phyloP scores from a whole-genome alignment of 2,888 invertebrate species.

The Thera britannica region DNA sequence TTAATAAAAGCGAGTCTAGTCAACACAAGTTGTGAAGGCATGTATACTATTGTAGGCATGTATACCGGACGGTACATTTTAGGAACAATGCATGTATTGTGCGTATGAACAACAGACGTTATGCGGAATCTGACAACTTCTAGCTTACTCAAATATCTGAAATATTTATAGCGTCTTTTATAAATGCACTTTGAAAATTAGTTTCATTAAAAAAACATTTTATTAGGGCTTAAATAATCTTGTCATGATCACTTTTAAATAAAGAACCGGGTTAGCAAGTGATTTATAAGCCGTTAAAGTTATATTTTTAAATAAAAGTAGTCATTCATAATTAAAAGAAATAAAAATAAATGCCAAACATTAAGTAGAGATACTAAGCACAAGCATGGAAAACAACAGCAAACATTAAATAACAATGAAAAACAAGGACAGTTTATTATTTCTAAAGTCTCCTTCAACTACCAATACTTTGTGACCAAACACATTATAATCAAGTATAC shows the following conservation, averaged over 20 bases:
- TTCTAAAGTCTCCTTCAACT: background rate
- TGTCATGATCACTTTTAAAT: background rate
- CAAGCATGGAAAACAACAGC: no score
- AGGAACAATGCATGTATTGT: background rate
- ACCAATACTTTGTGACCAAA: background rate
- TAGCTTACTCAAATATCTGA: background rate
- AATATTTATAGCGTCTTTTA: conserved; percentile 3
- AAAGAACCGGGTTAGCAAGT: background rate
- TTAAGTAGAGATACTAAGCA: no score
- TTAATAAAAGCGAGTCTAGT: no score
- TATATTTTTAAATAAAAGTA: no score
- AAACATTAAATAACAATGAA: no score
- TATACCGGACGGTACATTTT: background rate
- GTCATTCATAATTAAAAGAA: no score
- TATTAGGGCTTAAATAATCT: no score
- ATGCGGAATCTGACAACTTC: background rate
- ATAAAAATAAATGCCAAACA: no score
- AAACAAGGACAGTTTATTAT: no score
- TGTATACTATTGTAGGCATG: no score
- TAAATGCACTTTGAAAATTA: conserved; percentile 12
- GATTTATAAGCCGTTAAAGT: background rate
- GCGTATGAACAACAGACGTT: background rate
- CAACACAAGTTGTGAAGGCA: background rate
- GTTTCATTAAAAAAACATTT: background rate
- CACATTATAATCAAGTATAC: background rate